Conservation (phyloP, 2,797 vertebrate species). For the Oryzias dopingdopingensis region DNA sequence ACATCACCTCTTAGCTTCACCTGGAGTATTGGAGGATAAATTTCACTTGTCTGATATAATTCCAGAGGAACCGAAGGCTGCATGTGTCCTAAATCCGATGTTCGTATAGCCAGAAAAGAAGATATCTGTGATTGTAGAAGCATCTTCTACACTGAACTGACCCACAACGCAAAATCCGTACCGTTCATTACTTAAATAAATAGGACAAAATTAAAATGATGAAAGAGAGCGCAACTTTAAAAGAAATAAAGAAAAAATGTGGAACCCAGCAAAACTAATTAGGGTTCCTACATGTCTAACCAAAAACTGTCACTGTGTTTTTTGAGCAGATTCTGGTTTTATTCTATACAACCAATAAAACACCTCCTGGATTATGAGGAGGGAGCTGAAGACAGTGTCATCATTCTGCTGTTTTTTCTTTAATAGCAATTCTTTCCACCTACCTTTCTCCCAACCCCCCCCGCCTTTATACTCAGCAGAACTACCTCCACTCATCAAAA, state of each 20-base stretch:
- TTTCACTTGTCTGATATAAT: constrained; percentile 77
- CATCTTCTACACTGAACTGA: constrained; percentile 15
- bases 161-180: constrained; percentile 13
- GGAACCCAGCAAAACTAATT: too few species aligned
- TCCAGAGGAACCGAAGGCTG: constrained; percentile 66
- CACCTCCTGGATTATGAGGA: constrained; percentile 47
- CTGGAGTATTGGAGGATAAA: constrained; percentile 79
- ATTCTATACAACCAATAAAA: constrained; percentile 31
- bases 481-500: constrained; percentile 72
- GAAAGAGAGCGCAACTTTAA: too few species aligned
- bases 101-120: constrained; percentile 55
- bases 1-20: constrained; percentile 80
- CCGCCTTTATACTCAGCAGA: constrained; percentile 49
- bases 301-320: too few species aligned
- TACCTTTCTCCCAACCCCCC: constrained; percentile 39
- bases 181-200: too few species aligned
- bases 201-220: too few species aligned
- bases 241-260: too few species aligned
- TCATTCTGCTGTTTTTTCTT: constrained; percentile 58
- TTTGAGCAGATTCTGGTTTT: too few species aligned
- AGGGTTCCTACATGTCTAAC: too few species aligned
- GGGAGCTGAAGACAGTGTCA: constrained; percentile 61
- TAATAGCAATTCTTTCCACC: constrained; percentile 65
- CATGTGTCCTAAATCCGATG: constrained; percentile 71
- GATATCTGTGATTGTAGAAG: constrained; percentile 53